These are phyloP conservation scores for Heliconius melpomene DNA, from an alignment of 1,140 invertebrate genomes.

Conservation along the genomic window DNA sequence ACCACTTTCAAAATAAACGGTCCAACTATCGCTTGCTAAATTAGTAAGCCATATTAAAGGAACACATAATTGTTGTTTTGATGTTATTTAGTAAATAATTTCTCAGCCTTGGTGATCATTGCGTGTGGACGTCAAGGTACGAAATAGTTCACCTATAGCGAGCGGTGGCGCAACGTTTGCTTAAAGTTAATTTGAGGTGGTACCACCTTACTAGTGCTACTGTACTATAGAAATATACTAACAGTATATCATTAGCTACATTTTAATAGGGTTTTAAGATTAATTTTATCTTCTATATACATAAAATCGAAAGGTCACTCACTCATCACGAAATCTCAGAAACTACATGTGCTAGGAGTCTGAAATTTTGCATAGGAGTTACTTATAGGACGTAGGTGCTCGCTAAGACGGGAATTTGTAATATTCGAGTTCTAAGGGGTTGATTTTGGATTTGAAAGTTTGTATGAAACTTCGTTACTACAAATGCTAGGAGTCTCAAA, in stretches of 20 bases:
- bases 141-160: not conserved
- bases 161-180: not conserved
- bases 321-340: too few relatives aligned
- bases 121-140: conserved; percentile 13
- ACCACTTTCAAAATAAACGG: too few relatives aligned
- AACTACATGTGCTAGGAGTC: too few relatives aligned
- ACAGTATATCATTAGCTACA: not conserved
- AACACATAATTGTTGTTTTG: not conserved
- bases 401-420: too few relatives aligned
- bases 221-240: not conserved
- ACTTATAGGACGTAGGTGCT: too few relatives aligned
- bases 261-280: not conserved
- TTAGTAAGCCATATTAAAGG: not conserved
- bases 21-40: not conserved
- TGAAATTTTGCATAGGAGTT: too few relatives aligned
- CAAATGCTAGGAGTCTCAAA: too few relatives aligned
- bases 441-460: too few relatives aligned
- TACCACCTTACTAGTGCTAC: not conserved
- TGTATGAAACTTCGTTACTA: too few relatives aligned
- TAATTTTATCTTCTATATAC: too few relatives aligned
- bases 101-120: conserved; percentile 9
- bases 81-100: not conserved
- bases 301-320: too few relatives aligned
- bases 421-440: too few relatives aligned
- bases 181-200: not conserved